Evolutionary conservation across 2,113 vertebrate genomes (phyloP).

Genomic region (Sterna hirundo): DNA sequence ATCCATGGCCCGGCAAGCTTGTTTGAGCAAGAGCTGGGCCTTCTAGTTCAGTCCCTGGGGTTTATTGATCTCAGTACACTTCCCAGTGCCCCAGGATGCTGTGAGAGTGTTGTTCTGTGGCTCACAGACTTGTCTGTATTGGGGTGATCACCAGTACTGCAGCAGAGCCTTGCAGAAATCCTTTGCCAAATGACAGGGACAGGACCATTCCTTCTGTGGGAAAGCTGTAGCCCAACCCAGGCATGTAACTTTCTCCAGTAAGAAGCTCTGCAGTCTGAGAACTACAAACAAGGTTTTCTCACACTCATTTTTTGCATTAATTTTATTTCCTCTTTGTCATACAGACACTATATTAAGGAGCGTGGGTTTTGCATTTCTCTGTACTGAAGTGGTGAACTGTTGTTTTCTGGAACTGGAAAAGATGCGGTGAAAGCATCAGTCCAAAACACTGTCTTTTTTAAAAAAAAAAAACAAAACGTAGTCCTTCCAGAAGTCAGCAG

Average conservation of each 20-base stretch:
- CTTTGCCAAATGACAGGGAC: background rate
- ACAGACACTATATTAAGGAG: background rate
- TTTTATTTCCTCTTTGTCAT: background rate
- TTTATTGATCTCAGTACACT: background rate
- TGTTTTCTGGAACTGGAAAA: slow-evolving; percentile 8
- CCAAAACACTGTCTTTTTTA: background rate
- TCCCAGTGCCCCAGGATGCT: background rate
- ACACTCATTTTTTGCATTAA: background rate
- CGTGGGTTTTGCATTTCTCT: background rate
- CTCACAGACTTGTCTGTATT: background rate
- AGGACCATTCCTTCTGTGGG: background rate
- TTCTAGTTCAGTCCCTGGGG: background rate
- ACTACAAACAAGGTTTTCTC: background rate
- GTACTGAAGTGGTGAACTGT: background rate
- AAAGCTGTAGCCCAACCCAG: background rate
- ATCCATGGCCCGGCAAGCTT: background rate
- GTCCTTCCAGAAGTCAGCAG: background rate
- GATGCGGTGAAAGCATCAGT: background rate
- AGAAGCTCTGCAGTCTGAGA: background rate
- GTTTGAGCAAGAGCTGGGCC: background rate
- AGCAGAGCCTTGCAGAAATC: background rate
- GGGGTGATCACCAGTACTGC: background rate
- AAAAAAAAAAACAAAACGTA: background rate
- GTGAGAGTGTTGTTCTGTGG: background rate
- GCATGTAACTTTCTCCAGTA: background rate